Conservation (phyloP, 2,888 invertebrate species). For the Leptogaster cylindrica region DNA sequence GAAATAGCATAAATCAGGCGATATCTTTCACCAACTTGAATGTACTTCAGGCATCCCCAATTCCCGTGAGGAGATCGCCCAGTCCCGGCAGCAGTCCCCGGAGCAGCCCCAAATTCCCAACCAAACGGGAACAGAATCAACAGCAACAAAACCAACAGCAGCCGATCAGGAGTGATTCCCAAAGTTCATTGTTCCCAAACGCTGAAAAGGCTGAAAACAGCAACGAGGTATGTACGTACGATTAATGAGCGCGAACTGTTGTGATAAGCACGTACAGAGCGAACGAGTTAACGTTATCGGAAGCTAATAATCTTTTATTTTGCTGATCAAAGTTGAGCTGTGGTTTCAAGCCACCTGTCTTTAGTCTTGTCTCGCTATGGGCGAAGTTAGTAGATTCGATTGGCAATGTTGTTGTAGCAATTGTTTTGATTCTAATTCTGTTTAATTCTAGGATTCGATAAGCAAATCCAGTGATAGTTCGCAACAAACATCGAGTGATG, state of each 20-base stretch:
- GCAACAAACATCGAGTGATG: constrained; percentile 43
- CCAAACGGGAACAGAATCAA: constrained; percentile 50
- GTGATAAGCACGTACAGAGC: neutral
- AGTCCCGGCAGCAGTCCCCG: constrained; percentile 54
- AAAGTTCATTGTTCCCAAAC: constrained; percentile 47
- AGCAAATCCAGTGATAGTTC: constrained; percentile 51
- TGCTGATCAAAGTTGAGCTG: no score
- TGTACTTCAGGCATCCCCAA: constrained; percentile 64
- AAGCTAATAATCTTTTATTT: no score
- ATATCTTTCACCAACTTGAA: constrained; percentile 66
- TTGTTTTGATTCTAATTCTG: no score
- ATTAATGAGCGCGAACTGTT: no score
- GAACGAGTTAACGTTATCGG: no score
- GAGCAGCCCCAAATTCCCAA: constrained; percentile 57
- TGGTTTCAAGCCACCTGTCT: no score
- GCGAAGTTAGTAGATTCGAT: no score
- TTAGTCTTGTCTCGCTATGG: no score
- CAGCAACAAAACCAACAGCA: constrained; percentile 38
- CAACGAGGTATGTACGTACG: constrained; percentile 47
- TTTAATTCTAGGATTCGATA: constrained; percentile 50
- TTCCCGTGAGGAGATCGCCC: constrained; percentile 48
- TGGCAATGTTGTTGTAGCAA: no score
- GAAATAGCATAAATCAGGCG: constrained; percentile 69
- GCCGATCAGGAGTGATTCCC: constrained; percentile 1
- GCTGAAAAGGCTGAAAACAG: constrained; percentile 46